phyloP scores from a whole-genome alignment of 2,797 vertebrate species.

The Myotis planiceps region DNA sequence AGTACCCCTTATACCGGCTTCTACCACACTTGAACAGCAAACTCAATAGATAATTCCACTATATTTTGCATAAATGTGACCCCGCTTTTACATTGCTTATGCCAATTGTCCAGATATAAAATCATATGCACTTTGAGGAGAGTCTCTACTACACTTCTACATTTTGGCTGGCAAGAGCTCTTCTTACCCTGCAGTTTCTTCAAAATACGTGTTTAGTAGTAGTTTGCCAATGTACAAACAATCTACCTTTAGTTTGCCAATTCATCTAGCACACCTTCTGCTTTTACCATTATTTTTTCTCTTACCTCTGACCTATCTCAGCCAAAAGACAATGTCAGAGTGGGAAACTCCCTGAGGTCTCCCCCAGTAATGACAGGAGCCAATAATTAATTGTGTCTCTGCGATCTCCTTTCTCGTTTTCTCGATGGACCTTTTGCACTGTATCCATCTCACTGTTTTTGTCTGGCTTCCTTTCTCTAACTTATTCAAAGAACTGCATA shows the following conservation, averaged over 20 bases:
- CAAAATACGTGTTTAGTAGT: not conserved
- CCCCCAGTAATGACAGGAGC: conserved; percentile 36
- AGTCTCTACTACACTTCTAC: not conserved
- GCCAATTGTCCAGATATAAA: not conserved
- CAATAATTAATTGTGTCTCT: conserved; percentile 66
- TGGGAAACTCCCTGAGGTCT: conserved; percentile 47
- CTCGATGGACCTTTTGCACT: conserved; percentile 35
- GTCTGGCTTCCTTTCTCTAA: not conserved
- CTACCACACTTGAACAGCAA: not conserved
- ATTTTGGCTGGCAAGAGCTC: not conserved
- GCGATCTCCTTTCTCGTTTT: conserved; percentile 53
- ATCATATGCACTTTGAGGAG: not conserved
- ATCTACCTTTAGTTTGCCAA: not conserved
- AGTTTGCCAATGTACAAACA: not conserved
- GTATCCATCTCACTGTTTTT: conserved; percentile 36
- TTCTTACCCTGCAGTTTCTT: not conserved
- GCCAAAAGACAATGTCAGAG: conserved; percentile 56
- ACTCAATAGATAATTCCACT: not conserved
- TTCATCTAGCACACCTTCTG: conserved; percentile 58
- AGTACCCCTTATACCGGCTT: not conserved
- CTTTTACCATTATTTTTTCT: conserved; percentile 58
- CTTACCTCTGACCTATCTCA: conserved; percentile 51
- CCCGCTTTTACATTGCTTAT: not conserved
- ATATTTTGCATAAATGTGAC: not conserved
- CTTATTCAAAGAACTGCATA: conserved; percentile 60